A percentile compares a stretch with the other conserved stretches of the same genome.
phyloP scores from a whole-genome alignment of 1,140 invertebrate species.

The Gerris buenoi region DNA sequence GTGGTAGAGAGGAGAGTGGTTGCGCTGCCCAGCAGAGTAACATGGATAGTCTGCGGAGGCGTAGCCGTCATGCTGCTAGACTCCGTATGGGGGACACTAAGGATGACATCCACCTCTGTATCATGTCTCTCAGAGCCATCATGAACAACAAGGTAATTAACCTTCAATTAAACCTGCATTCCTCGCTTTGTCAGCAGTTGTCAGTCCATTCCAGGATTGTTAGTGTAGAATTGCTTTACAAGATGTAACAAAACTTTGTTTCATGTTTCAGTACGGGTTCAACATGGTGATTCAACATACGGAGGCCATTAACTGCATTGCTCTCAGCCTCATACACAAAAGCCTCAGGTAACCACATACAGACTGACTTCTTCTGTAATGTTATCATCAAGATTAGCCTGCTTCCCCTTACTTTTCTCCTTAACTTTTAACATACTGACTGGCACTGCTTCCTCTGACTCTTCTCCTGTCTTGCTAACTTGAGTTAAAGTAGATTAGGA shows the following conservation, averaged over 20 bases:
- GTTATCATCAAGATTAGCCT: too few species aligned
- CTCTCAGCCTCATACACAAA: constrained; percentile 89
- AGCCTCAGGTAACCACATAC: constrained; percentile 54
- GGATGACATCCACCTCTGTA: constrained; percentile 98
- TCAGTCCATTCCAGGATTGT: too few species aligned
- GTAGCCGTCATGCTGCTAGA: constrained; percentile 69
- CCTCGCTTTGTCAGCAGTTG: too few species aligned
- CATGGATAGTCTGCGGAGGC: constrained; percentile 33
- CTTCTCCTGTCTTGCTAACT: too few species aligned
- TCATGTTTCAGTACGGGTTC: constrained; percentile 72
- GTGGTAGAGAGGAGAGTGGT: neutral
- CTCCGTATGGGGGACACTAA: constrained; percentile 95
- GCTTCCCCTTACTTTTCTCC: neutral
- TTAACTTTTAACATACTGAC: neutral
- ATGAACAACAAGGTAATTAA: constrained; percentile 92
- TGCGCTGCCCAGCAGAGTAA: constrained; percentile 25
- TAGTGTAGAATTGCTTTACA: too few species aligned
- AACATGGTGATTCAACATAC: constrained; percentile 96
- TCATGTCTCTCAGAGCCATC: constrained; percentile 95
- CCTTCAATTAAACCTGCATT: too few species aligned
- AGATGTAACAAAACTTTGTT: constrained; percentile 3
- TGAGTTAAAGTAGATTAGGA: too few species aligned
- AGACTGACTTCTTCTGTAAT: too few species aligned
- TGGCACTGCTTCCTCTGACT: too few species aligned
- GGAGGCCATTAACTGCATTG: constrained; percentile 97